Conservation (phyloP, 2,113 vertebrate genomes). For the Caracal caracal region DNA sequence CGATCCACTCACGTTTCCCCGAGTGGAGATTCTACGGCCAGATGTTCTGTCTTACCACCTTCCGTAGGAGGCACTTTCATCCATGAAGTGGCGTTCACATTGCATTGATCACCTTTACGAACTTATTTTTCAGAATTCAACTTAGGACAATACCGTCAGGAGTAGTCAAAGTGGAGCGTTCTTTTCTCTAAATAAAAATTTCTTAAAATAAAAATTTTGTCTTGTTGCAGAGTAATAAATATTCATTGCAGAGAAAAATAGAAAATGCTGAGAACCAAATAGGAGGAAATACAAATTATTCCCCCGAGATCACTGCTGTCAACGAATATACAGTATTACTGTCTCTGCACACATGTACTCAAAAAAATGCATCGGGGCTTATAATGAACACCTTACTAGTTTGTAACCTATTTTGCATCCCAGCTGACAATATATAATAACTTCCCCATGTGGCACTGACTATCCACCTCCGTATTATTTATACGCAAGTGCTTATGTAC, state of each 20-base stretch:
- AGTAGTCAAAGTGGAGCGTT: not conserved
- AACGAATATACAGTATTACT: not conserved
- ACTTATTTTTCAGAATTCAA: not conserved
- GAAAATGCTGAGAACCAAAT: not conserved
- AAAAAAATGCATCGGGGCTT: not conserved
- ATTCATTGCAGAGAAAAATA: constrained; percentile 42
- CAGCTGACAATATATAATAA: not conserved
- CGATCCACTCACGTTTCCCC: not conserved
- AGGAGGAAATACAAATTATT: not conserved
- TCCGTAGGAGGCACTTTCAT: not conserved
- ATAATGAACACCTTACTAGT: not conserved
- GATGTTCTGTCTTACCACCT: not conserved
- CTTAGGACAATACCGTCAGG: not conserved
- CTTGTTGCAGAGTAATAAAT: constrained; percentile 44
- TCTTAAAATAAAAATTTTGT: constrained; percentile 43
- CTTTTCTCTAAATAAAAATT: constrained; percentile 14
- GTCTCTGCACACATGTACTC: not conserved
- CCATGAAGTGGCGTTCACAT: not conserved
- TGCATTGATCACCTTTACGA: not conserved
- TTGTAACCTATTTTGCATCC: not conserved
- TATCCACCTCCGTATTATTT: not conserved
- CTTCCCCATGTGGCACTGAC: not conserved
- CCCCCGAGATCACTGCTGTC: not conserved
- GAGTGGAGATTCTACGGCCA: not conserved
- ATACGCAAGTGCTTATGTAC: not conserved